Percentiles rank a stretch among this genome's conserved stretches.
Conservation (phyloP, 2,888 invertebrate genomes). For the Tinea pellionella region DNA sequence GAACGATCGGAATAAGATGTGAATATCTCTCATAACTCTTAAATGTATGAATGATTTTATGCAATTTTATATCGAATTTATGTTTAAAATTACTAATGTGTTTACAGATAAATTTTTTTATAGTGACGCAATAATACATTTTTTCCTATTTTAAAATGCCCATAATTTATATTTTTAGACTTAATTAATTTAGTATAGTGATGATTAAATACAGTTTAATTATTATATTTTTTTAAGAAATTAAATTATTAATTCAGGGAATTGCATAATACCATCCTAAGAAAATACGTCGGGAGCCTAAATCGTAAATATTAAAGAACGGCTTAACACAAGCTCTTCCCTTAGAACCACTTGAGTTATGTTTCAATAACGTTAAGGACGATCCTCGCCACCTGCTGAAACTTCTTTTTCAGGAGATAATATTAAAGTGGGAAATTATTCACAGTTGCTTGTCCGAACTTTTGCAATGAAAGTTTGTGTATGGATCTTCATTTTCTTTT, state of each 20-base stretch:
- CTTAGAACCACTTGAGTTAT: conserved; percentile 36
- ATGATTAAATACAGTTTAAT: no score
- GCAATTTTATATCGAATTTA: no score
- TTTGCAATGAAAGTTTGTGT: neutral
- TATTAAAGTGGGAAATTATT: neutral
- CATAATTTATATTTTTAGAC: no score
- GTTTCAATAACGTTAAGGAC: conserved; percentile 42
- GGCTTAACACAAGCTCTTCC: conserved; percentile 32
- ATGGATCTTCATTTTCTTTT: no score
- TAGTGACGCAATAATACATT: no score
- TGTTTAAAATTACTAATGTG: no score
- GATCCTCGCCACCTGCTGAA: conserved; percentile 36
- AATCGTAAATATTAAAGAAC: conserved; percentile 45
- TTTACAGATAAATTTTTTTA: no score
- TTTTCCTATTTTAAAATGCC: no score
- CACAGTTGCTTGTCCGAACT: neutral
- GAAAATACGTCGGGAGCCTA: conserved; percentile 9
- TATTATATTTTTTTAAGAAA: no score
- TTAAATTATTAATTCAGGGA: neutral
- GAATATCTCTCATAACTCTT: conserved; percentile 29
- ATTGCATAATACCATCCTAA: conserved; percentile 7
- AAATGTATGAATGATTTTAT: conserved; percentile 1
- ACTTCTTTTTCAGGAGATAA: neutral
- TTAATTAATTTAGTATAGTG: no score
- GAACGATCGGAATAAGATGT: conserved; percentile 45